Evolutionary conservation across 1,140 invertebrate genomes (phyloP).

Genomic region (Eumeta japonica): DNA sequence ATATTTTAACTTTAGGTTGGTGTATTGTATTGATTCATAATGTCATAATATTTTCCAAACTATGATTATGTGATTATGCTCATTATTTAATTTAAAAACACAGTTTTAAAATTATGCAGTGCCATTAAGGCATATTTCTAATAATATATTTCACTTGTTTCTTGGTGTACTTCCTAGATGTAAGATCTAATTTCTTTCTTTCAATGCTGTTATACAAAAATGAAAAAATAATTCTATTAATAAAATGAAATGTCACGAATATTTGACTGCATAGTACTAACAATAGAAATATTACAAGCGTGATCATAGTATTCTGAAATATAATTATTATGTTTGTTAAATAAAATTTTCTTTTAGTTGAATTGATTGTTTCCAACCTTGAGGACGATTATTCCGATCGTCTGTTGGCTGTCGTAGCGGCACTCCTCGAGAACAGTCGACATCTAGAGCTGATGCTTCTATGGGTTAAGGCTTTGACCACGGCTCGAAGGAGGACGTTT

Average conservation of each 20-base stretch:
- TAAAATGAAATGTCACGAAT: too few species aligned
- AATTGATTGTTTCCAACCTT: slow-evolving; percentile 68
- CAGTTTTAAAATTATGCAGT: too few species aligned
- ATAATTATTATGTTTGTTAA: neutral
- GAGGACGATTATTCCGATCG: slow-evolving; percentile 75
- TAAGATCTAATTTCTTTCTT: neutral
- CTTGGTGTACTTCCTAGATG: too few species aligned
- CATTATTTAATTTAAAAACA: too few species aligned
- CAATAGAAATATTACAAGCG: too few species aligned
- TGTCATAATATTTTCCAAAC: too few species aligned
- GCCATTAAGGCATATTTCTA: neutral
- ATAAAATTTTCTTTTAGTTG: slow-evolving; percentile 58
- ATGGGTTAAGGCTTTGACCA: slow-evolving; percentile 74
- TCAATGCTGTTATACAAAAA: slow-evolving; percentile 6
- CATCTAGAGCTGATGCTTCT: slow-evolving; percentile 87
- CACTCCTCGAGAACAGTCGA: slow-evolving; percentile 69
- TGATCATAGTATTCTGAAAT: too few species aligned
- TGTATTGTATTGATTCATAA: slow-evolving; percentile 4
- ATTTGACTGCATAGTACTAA: too few species aligned
- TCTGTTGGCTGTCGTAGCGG: slow-evolving; percentile 68
- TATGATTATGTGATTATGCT: too few species aligned
- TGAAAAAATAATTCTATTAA: slow-evolving; percentile 3
- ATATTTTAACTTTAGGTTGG: neutral
- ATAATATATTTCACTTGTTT: slow-evolving; percentile 3
- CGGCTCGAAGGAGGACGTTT: slow-evolving; percentile 58